Evolutionary conservation across 2,797 vertebrate genomes (phyloP).

Genomic region (Sebastes diploproa): DNA sequence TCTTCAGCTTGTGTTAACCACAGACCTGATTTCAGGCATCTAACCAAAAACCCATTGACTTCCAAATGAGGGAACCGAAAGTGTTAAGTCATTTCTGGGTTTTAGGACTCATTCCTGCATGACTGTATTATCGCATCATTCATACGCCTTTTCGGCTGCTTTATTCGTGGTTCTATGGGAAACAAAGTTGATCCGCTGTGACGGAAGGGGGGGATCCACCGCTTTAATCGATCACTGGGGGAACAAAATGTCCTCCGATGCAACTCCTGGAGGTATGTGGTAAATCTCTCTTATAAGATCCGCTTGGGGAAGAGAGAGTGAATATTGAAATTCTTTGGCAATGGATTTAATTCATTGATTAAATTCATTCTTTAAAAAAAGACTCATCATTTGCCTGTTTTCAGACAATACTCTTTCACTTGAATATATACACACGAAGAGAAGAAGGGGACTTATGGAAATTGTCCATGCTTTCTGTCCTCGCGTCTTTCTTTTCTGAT

Average conservation of each 20-base stretch:
- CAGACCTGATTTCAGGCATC: no score
- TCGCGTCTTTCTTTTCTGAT: conserved; percentile 34
- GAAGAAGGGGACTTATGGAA: conserved; percentile 43
- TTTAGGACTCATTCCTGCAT: no score
- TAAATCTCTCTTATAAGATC: conserved; percentile 22
- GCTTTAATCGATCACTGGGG: conserved; percentile 10
- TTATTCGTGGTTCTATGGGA: neutral
- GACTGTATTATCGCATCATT: no score
- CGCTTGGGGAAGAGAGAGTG: conserved; percentile 9
- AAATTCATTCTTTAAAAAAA: neutral
- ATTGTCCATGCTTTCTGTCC: conserved; percentile 40
- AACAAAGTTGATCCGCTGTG: conserved; percentile 3
- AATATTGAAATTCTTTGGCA: conserved; percentile 6
- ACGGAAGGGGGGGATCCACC: neutral
- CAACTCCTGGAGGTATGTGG: conserved; percentile 12
- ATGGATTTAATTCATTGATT: neutral
- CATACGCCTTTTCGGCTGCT: neutral
- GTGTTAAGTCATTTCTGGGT: no score
- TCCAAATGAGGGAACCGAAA: no score
- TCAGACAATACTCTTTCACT: conserved; percentile 23
- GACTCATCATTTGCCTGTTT: conserved; percentile 27
- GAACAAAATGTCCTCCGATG: conserved; percentile 6
- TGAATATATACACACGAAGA: conserved; percentile 16
- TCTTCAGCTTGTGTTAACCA: no score
- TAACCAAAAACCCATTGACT: no score